Evolutionary conservation across 2,113 vertebrate genomes (phyloP), one percentile per base, ranked within the genome.

Genomic region (Toxotes jaculatrix): DNA sequence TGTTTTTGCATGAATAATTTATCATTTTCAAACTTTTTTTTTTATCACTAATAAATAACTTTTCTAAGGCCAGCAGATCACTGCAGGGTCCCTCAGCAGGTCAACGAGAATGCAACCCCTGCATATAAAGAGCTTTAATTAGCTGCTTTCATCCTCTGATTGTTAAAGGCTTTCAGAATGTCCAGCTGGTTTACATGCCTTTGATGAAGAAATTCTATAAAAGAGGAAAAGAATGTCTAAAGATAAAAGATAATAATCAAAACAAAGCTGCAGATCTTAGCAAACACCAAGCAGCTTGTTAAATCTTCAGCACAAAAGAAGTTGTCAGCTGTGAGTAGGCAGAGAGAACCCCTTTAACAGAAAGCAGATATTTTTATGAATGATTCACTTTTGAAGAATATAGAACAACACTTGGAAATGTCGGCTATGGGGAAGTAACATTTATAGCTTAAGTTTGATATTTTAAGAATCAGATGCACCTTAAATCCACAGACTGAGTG

Each of bases 111-210:
- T 7, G 43, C 36, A 56, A n/a, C 10, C 31, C 49, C 36, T 32
- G 27, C 36, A 43, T 4, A 42, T 19, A 5, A 65, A 66, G 57
- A 56, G 62, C 51, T 57, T 57, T 57, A 66, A 68, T 68, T 49
- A 40, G 31, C 21, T 60, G 31, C 75, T 68, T 68, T 51, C 40
- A 77, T 77, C 51, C 59, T 23, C 53, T 66, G 74, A 36, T 47
- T 7, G 53, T 23, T 27, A 34, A 47, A 17, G 31, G 21, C 61
- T 76, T 49, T 49, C 19, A 21, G 49, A 51, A 21, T 8, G 19
- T 51, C 61, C 53, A 19, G 42, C 53, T 19, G 56, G 51, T 57
- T 59, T 17, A 42, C 19, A 59, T 5, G n/a, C 55, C 75, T 68
- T 49, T 68, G 64, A 49, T 67, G 11, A 16, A 60, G 36, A 27